phyloP scores from a whole-genome alignment of 1,140 invertebrate species.

The Cyphomyrmex costatus region DNA sequence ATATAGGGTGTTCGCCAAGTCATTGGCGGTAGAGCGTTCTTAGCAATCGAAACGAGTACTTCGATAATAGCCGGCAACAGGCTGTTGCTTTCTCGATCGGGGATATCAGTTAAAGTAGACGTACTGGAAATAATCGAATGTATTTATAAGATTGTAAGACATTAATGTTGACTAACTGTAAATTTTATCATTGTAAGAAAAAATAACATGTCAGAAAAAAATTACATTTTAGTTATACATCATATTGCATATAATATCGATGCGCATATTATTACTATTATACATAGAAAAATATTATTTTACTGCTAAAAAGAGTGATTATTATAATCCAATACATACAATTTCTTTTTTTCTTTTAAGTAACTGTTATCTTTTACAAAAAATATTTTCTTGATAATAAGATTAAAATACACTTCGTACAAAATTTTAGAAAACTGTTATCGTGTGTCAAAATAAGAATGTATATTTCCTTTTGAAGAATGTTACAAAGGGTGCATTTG shows the following conservation, averaged over 20 bases:
- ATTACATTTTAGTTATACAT: neutral
- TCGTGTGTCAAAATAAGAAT: too few species aligned
- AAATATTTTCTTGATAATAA: too few species aligned
- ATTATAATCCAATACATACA: too few species aligned
- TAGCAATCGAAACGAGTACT: slow-evolving; percentile 39
- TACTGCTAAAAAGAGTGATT: too few species aligned
- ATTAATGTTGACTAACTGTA: neutral
- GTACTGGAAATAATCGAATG: neutral
- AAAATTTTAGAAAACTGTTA: too few species aligned
- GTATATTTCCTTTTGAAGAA: too few species aligned
- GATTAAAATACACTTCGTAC: too few species aligned
- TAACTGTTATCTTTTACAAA: too few species aligned
- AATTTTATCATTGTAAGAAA: neutral
- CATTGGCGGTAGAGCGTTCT: neutral
- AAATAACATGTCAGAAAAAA: neutral
- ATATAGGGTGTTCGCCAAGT: slow-evolving; percentile 40
- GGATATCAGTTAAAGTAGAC: slow-evolving; percentile 7
- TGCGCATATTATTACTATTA: neutral
- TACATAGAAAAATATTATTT: neutral
- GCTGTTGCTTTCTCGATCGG: slow-evolving; percentile 14
- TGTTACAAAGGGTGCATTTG: too few species aligned
- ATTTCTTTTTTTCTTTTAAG: too few species aligned
- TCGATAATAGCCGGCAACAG: slow-evolving; percentile 18
- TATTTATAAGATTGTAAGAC: neutral
- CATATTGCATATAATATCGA: neutral